Percentiles rank a stretch among this genome's conserved stretches.
Evolutionary conservation across 2,113 vertebrate species (phyloP).

Genomic region (Melospiza melodia): DNA sequence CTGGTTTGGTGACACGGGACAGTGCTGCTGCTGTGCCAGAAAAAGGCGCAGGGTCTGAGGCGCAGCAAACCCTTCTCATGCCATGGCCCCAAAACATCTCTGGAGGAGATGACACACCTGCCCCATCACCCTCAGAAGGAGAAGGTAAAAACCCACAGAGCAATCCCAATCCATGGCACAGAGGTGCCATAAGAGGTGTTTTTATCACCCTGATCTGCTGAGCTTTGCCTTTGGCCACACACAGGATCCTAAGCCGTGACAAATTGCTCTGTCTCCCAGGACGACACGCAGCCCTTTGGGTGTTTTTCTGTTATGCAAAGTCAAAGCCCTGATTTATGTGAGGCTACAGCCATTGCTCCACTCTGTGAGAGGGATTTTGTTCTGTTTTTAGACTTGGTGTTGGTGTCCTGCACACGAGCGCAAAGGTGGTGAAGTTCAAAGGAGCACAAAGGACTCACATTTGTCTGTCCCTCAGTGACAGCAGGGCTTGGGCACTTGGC

Average conservation of each 20-base stretch:
- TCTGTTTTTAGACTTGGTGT: not conserved
- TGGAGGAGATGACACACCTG: not conserved
- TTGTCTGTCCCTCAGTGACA: not conserved
- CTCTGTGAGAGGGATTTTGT: not conserved
- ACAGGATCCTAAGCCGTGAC: not conserved
- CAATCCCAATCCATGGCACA: fast-evolving
- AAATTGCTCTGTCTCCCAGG: not conserved
- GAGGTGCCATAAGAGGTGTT: fast-evolving
- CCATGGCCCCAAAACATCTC: not conserved
- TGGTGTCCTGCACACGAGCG: not conserved
- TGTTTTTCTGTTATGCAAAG: not conserved
- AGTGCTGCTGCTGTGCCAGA: fast-evolving
- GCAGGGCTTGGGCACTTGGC: not conserved
- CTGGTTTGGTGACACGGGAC: fast-evolving
- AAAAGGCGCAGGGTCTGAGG: fast-evolving
- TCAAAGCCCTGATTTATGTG: not conserved
- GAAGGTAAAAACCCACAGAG: fast-evolving
- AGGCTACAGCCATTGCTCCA: not conserved
- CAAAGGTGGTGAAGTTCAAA: not conserved
- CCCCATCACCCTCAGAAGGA: not conserved
- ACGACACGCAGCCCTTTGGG: fast-evolving
- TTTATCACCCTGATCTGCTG: not conserved
- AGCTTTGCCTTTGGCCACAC: not conserved
- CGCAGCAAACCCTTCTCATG: not conserved
- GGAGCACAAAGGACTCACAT: fast-evolving